Base-by-base conservation (phyloP, 2,888 invertebrate genomes). In the Cosmia pyralina region DNA sequence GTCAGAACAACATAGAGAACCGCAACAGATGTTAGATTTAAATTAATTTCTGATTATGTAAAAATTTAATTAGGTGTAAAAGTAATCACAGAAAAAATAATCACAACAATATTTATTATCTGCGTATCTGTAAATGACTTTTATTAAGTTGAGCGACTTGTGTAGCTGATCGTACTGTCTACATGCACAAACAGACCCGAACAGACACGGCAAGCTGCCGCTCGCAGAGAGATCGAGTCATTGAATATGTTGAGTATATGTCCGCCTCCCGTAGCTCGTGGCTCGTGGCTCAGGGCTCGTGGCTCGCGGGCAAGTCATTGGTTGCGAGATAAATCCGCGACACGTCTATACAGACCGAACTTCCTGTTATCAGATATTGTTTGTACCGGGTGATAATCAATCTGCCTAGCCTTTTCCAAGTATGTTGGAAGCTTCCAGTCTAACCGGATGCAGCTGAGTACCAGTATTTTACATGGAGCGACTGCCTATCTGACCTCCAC, bases 221-320 rank as follows among this genome's bases (percentile, higher is more conserved):
- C 53, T 82, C 82, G 67, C 74, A 78, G 81, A 72, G 67, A 81
- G 76, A 78, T 76, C 82, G 69, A 72, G 76, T 84, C 69, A 77
- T 75, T 53, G 44, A 73, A 81, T 77, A 65, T 28, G 8, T 50
- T 50, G 48, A 46, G 28, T 17, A 15, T 19, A 59, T 48, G 66
- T 50, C 57, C 53, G 72, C 41, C 58, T 58, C 69, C 69, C 69
- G 58, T 2, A 72, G 65, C 66, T 1, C 10, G 44, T 13, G 53
- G 15, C 38, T 38, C 66, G 58, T 2, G 73, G 65, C 66, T 3
- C 10, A 28, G 5, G 68, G n/a, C 19, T 15, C 69, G 52, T 5
- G 75, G 73, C 58, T 5, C 69, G 48, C 38, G 38, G 55, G 7
- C 48, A 62, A 72, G 38, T 59, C 71, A 69, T 69, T 64, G 59